Base-by-base conservation (phyloP, 2,888 invertebrate genomes). In the Parnassius smintheus region DNA sequence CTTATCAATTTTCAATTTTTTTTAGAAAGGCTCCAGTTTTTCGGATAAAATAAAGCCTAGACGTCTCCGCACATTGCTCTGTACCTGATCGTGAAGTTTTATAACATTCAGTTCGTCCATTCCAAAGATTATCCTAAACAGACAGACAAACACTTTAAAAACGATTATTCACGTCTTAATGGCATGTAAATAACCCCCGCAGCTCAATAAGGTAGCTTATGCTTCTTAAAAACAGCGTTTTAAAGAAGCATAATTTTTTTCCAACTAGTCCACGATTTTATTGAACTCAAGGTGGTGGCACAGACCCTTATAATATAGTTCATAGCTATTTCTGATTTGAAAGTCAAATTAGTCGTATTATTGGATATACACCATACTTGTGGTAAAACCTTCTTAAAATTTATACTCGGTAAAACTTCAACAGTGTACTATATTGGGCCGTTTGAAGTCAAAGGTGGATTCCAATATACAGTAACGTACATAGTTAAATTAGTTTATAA, bases 381-480 rank as follows among this genome's bases (percentile, higher is more conserved):
- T 2, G 86, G 83, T 53, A 81, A 61, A 8, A 82, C 62, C 50
- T 73, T 69, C 53, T 72, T 72, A 9, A 72, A 64, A n/a, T 76
- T 72, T 42, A 77, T 66, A 18, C 70, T 74, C n/a, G 86, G 83
- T 53, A 81, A 63, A 9, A 90, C 75, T 75, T 87, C 82, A n/a
- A 91, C 64, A n/a, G 69, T 72, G 66, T 88, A 90, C 10, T 85
- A 72, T 44, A 91, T 71, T n/a, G 83, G 82, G 12, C 91, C 91
- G 62, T 91, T 91, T 1, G 80, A 81, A 9, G 77, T 58, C 59
- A 70, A 66, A 11, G 91, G 88, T 2, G 86, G 78, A 48, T 78
- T 67, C 91, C 91, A 91, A 66, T 75, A 71, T 0, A 91, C 72
- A 62, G 69, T 69, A 52, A 90, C 70, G 44, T 73, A 62, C 3